A percentile compares a stretch with the other conserved stretches of the same genome.
Conservation (phyloP, 2,113 vertebrate genomes). For the Dicentrarchus labrax region DNA sequence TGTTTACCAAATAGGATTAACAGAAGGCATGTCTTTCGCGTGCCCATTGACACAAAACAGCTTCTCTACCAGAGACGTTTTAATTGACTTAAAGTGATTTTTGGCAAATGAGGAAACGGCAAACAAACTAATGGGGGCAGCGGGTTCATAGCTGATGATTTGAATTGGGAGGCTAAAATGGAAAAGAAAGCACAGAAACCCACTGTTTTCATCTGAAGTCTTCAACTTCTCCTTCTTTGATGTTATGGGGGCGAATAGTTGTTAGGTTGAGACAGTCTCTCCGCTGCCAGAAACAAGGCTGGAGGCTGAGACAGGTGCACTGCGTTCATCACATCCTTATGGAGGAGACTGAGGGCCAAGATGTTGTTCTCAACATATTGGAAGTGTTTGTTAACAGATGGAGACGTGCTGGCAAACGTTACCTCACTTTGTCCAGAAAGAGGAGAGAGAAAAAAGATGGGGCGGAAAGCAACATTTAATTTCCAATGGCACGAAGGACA, state of each 20-base stretch:
- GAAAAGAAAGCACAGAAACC: conserved; percentile 60
- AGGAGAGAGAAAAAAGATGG: conserved; percentile 33
- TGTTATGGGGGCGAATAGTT: conserved; percentile 68
- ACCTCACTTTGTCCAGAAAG: conserved; percentile 65
- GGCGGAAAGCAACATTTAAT: conserved; percentile 60
- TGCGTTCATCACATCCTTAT: conserved; percentile 75
- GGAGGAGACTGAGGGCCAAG: conserved; percentile 72
- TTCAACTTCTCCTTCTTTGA: conserved; percentile 64
- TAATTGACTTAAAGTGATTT: conserved; percentile 61
- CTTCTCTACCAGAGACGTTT: conserved; percentile 42
- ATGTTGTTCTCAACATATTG: conserved; percentile 80
- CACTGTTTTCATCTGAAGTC: conserved; percentile 62
- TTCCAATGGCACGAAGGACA: conserved; percentile 64
- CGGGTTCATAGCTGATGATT: conserved; percentile 63
- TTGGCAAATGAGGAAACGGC: conserved; percentile 52
- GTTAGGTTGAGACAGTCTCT: conserved; percentile 63
- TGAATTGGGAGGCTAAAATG: conserved; percentile 47
- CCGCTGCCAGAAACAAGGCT: conserved; percentile 74
- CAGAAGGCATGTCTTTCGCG: conserved; percentile 50
- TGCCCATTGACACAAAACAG: conserved; percentile 59
- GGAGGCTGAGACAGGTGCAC: conserved; percentile 81
- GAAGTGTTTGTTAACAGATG: conserved; percentile 82
- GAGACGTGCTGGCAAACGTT: conserved; percentile 74
- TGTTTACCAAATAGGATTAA: conserved; percentile 66
- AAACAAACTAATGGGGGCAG: conserved; percentile 47